Evolutionary conservation across 2,113 vertebrate species (phyloP).

Genomic region (Gymnogyps californianus): DNA sequence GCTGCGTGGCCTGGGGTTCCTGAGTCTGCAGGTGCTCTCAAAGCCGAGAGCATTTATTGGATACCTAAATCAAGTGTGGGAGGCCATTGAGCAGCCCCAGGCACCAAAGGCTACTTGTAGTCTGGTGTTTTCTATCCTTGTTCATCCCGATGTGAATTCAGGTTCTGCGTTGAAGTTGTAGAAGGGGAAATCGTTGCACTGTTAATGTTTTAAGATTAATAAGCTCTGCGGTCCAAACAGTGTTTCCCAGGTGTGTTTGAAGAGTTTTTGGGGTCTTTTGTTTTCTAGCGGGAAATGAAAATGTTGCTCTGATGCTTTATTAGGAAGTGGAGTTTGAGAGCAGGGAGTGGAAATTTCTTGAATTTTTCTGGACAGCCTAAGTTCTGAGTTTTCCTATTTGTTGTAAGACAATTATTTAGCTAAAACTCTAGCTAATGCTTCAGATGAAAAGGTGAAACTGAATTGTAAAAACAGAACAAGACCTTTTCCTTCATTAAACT

Average conservation of each 20-base stretch:
- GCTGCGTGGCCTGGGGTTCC: not conserved
- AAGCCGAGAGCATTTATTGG: not conserved
- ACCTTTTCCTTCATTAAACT: not conserved
- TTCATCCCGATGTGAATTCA: not conserved
- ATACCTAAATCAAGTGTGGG: fast-evolving
- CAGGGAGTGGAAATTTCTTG: not conserved
- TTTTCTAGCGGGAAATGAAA: not conserved
- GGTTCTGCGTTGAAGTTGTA: not conserved
- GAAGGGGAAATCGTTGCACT: not conserved
- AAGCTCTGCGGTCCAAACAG: not conserved
- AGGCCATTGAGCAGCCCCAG: not conserved
- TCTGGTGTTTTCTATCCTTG: not conserved
- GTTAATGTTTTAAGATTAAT: not conserved
- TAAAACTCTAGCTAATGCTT: not conserved
- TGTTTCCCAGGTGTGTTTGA: not conserved
- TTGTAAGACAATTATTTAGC: not conserved
- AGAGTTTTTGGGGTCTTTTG: not conserved
- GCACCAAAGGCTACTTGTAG: not conserved
- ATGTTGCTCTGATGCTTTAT: not conserved
- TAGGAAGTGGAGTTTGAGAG: not conserved
- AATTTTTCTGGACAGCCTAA: not conserved
- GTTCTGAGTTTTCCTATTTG: not conserved
- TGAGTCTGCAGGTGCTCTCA: not conserved
- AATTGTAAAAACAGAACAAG: not conserved
- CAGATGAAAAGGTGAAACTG: not conserved